phyloP scores from a whole-genome alignment of 2,113 vertebrate species.

The Murina feae region DNA sequence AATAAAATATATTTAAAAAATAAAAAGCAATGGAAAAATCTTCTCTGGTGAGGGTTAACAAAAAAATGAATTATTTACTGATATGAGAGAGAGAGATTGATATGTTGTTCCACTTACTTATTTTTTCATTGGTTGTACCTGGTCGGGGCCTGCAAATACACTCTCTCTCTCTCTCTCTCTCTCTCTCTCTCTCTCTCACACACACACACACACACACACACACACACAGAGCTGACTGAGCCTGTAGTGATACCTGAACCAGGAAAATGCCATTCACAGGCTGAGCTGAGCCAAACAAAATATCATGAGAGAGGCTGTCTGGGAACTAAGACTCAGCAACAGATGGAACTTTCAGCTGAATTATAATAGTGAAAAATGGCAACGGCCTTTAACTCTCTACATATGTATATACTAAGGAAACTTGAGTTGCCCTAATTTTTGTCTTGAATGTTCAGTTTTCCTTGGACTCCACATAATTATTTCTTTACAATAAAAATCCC shows the following conservation, averaged over 20 bases:
- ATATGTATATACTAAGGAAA: neutral
- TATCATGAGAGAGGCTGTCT: neutral
- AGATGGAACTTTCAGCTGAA: neutral
- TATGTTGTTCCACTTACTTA: neutral
- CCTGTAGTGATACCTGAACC: neutral
- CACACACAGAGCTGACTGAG: neutral
- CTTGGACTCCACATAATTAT: neutral
- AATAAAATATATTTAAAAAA: too few species aligned
- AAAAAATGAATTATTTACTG: too few species aligned
- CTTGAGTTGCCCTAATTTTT: neutral
- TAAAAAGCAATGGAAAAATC: too few species aligned
- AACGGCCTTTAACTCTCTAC: neutral
- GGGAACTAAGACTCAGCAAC: neutral
- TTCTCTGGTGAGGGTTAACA: too few species aligned
- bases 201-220: neutral
- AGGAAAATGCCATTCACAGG: neutral
- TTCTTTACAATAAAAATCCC: neutral
- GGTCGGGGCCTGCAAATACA: neutral
- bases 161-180: neutral
- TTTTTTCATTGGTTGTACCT: neutral
- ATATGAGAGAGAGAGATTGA: neutral
- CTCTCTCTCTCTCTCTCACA: too few species aligned
- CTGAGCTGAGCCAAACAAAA: conserved; percentile 2
- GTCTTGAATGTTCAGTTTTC: neutral
- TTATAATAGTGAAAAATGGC: neutral